phyloP scores from a whole-genome alignment of 2,797 vertebrate genomes.

The Podargus strigoides region DNA sequence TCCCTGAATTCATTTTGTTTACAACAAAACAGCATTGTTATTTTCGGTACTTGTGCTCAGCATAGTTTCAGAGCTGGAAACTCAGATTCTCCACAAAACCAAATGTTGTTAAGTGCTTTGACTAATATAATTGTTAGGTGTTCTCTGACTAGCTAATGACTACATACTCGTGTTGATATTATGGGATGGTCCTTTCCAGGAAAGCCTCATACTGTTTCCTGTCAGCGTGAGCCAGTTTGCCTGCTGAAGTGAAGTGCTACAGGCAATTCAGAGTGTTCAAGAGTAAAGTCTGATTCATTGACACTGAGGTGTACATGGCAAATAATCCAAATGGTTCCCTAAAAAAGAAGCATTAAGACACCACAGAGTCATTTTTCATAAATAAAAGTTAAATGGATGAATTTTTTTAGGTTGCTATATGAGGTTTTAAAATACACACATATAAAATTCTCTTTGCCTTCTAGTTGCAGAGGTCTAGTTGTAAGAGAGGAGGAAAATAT shows the following conservation, averaged over 20 bases:
- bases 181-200: conserved; percentile 42
- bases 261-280: conserved; percentile 47
- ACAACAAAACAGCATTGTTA: background rate
- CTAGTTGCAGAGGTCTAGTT: background rate
- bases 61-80: background rate
- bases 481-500: background rate
- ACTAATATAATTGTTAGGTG: conserved; percentile 55
- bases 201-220: conserved; percentile 52
- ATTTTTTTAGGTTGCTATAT: background rate
- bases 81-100: conserved; percentile 2
- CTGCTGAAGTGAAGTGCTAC: conserved; percentile 39
- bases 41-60: background rate
- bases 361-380: conserved; percentile 10
- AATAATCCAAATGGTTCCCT: conserved; percentile 39
- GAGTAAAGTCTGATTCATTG: conserved; percentile 48
- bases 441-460: background rate
- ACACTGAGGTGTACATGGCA: conserved; percentile 19
- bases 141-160: conserved; percentile 60
- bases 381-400: conserved; percentile 24
- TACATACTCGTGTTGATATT: conserved; percentile 26
- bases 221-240: conserved; percentile 42
- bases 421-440: background rate
- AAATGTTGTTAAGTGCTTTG: conserved; percentile 55
- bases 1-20: background rate
- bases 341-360: conserved; percentile 30